Conservation (phyloP, 2,888 invertebrate species). For the Oscheius sp. region DNA sequence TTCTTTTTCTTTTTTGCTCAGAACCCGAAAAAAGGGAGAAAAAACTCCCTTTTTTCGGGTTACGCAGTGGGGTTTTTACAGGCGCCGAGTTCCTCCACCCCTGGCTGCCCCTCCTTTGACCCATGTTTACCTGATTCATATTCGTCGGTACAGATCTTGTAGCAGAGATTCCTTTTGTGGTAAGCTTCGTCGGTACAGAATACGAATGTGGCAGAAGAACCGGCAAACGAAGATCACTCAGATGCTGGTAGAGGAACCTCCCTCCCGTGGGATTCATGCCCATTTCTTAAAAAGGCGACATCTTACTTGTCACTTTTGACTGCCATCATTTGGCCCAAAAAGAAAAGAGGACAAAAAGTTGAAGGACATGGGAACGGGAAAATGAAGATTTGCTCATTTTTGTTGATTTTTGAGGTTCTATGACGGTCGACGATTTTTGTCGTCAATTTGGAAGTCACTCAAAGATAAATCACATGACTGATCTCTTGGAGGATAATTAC, state of each 20-base stretch:
- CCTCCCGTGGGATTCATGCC: constrained; percentile 34
- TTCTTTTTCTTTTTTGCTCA: too few species aligned
- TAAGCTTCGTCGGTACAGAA: constrained; percentile 13
- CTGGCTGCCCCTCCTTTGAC: neutral
- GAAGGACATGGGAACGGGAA: neutral
- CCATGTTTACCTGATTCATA: constrained; percentile 34
- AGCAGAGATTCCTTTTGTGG: constrained; percentile 4
- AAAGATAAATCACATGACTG: too few species aligned
- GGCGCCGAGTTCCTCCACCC: too few species aligned
- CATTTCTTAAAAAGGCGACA: constrained; percentile 21
- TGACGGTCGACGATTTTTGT: too few species aligned
- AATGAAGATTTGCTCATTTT: too few species aligned
- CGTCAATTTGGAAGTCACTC: too few species aligned
- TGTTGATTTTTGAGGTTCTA: too few species aligned
- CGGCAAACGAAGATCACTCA: constrained; percentile 20
- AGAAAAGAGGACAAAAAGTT: neutral
- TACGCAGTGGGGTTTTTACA: too few species aligned
- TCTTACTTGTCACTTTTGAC: constrained; percentile 30
- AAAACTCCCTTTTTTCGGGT: too few species aligned
- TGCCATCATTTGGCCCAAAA: constrained; percentile 24
- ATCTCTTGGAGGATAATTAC: too few species aligned
- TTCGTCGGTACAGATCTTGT: constrained; percentile 27
- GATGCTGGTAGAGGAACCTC: constrained; percentile 33
- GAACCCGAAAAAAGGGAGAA: too few species aligned
- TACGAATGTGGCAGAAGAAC: constrained; percentile 20